Conservation (phyloP, 2,888 invertebrate genomes). For the Chymomyza procnemis region DNA sequence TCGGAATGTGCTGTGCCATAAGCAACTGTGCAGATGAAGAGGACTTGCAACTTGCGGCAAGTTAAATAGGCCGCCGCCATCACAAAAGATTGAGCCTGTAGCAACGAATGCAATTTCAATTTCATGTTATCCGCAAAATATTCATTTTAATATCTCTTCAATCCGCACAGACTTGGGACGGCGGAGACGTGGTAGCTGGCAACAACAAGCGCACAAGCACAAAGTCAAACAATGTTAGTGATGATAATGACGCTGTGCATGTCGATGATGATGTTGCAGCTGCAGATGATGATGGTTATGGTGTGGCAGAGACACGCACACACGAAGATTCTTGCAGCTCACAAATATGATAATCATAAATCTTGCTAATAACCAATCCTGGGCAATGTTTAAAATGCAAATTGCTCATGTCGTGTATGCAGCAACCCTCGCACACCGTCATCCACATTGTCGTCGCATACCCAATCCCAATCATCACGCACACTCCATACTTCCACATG, state of each 20-base stretch:
- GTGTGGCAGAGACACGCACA: slow-evolving; percentile 9
- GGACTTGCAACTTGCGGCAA: slow-evolving; percentile 11
- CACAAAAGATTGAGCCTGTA: slow-evolving; percentile 45
- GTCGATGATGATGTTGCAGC: slow-evolving; percentile 27
- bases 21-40: slow-evolving; percentile 32
- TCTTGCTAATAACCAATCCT: slow-evolving; percentile 78
- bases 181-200: slow-evolving; percentile 44
- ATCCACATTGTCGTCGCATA: neutral
- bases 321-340: slow-evolving; percentile 43
- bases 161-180: slow-evolving; percentile 62
- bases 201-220: slow-evolving; percentile 8
- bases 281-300: slow-evolving; percentile 16
- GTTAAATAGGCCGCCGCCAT: slow-evolving; percentile 31
- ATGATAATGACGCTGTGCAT: slow-evolving; percentile 23
- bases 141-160: slow-evolving; percentile 77
- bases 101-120: slow-evolving; percentile 66
- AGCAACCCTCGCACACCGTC: neutral
- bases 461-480: neutral
- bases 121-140: slow-evolving; percentile 75
- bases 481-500: neutral
- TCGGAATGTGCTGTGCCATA: slow-evolving; percentile 55
- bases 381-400: slow-evolving; percentile 77
- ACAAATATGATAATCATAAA: slow-evolving; percentile 78
- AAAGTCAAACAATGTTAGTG: slow-evolving; percentile 35
- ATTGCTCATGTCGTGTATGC: slow-evolving; percentile 73